Evolutionary conservation across 1,140 invertebrate genomes (phyloP).

Genomic region (Muscidifurax raptorellus): DNA sequence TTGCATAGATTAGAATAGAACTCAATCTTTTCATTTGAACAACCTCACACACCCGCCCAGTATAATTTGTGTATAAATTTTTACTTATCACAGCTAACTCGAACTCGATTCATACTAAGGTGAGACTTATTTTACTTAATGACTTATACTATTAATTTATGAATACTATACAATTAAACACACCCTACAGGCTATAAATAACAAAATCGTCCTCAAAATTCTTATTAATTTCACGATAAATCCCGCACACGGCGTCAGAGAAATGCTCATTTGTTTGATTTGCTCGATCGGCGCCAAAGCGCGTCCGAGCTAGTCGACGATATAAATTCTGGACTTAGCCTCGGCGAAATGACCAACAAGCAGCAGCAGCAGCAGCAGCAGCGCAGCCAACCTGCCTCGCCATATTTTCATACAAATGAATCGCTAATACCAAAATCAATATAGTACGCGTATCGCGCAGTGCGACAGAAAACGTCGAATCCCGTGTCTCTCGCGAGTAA

Average conservation of each 20-base stretch:
- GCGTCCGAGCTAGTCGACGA: not conserved
- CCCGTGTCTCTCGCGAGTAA: not conserved
- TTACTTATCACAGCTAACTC: too few relatives aligned
- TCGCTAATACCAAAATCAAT: constrained; percentile 51
- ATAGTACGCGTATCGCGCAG: not conserved
- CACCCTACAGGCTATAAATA: not conserved
- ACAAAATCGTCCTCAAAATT: not conserved
- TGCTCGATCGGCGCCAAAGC: not conserved
- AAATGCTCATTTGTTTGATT: not conserved
- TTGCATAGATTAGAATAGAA: too few relatives aligned
- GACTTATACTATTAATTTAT: too few relatives aligned
- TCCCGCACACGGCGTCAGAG: not conserved
- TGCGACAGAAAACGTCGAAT: constrained; percentile 4
- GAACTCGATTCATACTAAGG: too few relatives aligned
- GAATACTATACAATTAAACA: too few relatives aligned
- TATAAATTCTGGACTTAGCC: constrained; percentile 34
- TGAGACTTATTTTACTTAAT: too few relatives aligned
- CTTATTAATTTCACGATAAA: constrained; percentile 20
- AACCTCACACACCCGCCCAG: too few relatives aligned
- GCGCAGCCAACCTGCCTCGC: not conserved
- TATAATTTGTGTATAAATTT: too few relatives aligned
- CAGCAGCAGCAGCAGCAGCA: too few relatives aligned
- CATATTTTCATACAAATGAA: constrained; percentile 45
- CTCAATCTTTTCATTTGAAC: too few relatives aligned
- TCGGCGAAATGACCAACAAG: constrained; percentile 16